A percentile compares a stretch with the other conserved stretches of the same genome.
These are phyloP conservation scores for Diploscapter pachys DNA, from an alignment of 1,140 invertebrate genomes.

Conservation along the genomic window DNA sequence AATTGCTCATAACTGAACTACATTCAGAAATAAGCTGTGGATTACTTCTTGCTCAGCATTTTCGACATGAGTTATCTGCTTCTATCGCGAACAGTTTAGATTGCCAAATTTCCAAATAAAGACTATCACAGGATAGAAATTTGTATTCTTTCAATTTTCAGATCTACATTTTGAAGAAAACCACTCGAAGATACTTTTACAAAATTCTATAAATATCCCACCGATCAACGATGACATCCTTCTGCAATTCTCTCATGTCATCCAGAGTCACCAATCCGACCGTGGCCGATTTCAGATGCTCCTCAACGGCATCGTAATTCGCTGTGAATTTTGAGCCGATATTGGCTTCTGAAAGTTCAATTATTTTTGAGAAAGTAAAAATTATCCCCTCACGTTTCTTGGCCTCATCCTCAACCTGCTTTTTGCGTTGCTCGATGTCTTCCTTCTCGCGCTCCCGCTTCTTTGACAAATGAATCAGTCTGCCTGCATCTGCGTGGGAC, in stretches of 20 bases:
- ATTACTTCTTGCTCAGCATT: no score
- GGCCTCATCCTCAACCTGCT: conserved; percentile 82
- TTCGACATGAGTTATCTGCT: conserved; percentile 3
- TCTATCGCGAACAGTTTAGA: not conserved
- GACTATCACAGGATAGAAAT: conserved; percentile 1
- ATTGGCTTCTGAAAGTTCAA: conserved; percentile 62
- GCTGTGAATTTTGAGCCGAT: conserved; percentile 98
- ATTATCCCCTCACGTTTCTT: conserved; percentile 64
- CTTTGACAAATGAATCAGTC: conserved; percentile 95
- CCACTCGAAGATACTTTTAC: not conserved
- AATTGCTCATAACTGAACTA: not conserved
- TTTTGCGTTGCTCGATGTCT: conserved; percentile 82
- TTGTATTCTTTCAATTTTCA: not conserved
- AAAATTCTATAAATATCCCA: conserved; percentile 4
- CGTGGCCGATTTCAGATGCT: conserved; percentile 77
- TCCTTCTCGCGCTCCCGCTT: conserved; percentile 93
- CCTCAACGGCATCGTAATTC: conserved; percentile 99
- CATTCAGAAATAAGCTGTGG: no score
- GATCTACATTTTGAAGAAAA: not conserved
- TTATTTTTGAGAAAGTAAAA: conserved; percentile 11
- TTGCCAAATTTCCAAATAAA: not conserved
- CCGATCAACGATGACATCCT: conserved; percentile 87
- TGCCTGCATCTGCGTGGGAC: conserved; percentile 90
- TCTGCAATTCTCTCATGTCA: conserved; percentile 98
- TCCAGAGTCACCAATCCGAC: conserved; percentile 83